Evolutionary conservation across 2,888 invertebrate species (phyloP).

Genomic region (Anthoptus insignis): DNA sequence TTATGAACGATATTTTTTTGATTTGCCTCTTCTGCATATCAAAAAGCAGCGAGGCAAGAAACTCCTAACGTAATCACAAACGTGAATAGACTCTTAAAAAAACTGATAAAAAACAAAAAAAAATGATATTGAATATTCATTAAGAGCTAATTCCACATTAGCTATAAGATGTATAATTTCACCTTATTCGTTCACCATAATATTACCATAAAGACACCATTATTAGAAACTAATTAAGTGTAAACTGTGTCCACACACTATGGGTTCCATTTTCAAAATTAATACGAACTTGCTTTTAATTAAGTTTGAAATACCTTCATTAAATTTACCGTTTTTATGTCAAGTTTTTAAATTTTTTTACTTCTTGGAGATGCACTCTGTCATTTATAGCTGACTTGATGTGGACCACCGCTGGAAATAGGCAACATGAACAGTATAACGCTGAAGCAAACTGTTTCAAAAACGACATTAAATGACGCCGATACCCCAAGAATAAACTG

Average conservation of each 20-base stretch:
- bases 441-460: no score
- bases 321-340: no score
- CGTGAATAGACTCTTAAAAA: background rate
- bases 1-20: no score
- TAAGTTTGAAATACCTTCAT: background rate
- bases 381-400: no score
- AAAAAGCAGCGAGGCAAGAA: no score
- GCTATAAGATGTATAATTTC: conserved; percentile 26
- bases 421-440: no score
- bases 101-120: conserved; percentile 20
- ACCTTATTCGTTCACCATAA: conserved; percentile 21
- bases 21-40: no score
- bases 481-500: no score
- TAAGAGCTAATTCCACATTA: conserved; percentile 18
- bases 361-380: no score
- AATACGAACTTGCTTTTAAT: conserved; percentile 2
- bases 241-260: conserved; percentile 23
- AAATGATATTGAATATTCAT: conserved; percentile 24
- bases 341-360: no score
- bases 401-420: no score
- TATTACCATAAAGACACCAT: conserved; percentile 30
- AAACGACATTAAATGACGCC: no score
- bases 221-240: conserved; percentile 32
- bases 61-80: background rate
- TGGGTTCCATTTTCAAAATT: conserved; percentile 20